Percentiles rank a stretch among this genome's conserved stretches.
Evolutionary conservation across 2,888 invertebrate species (phyloP).

Genomic region (Ryuthela nishihirai): DNA sequence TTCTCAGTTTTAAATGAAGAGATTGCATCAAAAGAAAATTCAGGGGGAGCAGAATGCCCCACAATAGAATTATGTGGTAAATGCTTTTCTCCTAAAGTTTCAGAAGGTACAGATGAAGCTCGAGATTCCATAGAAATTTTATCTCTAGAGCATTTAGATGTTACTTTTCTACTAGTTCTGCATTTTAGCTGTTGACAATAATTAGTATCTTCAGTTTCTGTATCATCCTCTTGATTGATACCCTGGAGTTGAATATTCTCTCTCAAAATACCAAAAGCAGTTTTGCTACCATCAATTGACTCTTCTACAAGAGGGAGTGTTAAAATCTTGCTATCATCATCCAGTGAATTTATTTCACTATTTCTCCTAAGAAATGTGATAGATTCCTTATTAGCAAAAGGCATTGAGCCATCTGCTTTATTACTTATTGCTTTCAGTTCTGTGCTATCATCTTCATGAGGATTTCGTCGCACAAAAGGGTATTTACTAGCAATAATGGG

Average conservation of each 20-base stretch:
- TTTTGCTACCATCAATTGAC: too few relatives aligned
- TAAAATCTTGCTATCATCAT: not conserved
- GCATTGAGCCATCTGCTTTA: constrained; percentile 11
- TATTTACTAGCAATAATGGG: constrained; percentile 28
- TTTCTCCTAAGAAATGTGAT: not conserved
- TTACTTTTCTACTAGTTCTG: not conserved
- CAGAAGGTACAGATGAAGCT: not conserved
- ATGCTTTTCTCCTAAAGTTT: not conserved
- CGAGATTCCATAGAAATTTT: not conserved
- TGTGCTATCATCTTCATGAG: constrained; percentile 38
- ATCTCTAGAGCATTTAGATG: not conserved
- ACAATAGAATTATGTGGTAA: not conserved
- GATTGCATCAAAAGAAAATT: too few relatives aligned
- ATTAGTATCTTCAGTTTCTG: constrained; percentile 30
- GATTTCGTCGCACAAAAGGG: constrained; percentile 32
- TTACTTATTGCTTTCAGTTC: constrained; percentile 25
- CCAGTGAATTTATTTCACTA: not conserved
- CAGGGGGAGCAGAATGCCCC: not conserved
- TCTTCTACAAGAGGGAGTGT: too few relatives aligned
- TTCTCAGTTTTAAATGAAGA: too few relatives aligned
- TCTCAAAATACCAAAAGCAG: not conserved
- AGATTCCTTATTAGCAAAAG: constrained; percentile 9
- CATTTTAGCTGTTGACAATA: not conserved
- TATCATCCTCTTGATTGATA: constrained; percentile 9
- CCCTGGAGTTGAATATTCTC: not conserved